Evolutionary conservation across 2,113 vertebrate genomes (phyloP).

Genomic region (Trachemys scripta): DNA sequence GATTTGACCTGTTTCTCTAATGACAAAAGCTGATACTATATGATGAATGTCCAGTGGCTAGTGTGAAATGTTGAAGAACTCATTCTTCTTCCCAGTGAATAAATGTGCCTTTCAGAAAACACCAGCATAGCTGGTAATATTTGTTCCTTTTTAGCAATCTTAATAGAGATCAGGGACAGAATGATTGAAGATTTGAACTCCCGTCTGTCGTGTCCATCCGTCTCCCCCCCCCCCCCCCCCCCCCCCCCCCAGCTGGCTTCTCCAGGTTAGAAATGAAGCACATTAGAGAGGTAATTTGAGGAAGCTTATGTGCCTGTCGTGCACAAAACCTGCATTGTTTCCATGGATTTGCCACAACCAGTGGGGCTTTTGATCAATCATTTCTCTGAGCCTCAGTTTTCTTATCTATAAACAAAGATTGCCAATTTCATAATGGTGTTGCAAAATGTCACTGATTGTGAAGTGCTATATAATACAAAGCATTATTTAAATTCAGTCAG

Average conservation of each 20-base stretch:
- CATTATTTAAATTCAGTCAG: slow-evolving; percentile 18
- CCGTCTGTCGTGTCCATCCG: not conserved
- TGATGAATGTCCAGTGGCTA: not conserved
- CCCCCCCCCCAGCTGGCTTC: not conserved
- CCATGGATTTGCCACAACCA: not conserved
- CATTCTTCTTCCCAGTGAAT: not conserved
- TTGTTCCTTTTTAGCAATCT: not conserved
- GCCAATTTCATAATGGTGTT: not conserved
- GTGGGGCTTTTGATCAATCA: not conserved
- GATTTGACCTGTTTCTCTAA: not conserved
- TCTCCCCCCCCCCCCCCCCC: not conserved
- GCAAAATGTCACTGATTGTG: slow-evolving; percentile 36
- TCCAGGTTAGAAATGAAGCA: rapidly evolving
- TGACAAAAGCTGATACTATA: not conserved
- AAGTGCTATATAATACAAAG: slow-evolving; percentile 27
- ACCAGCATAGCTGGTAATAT: not conserved
- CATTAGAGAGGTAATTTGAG: rapidly evolving
- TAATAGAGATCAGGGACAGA: not conserved
- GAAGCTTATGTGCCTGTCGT: not conserved
- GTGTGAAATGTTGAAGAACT: not conserved
- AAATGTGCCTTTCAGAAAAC: not conserved
- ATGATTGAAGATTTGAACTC: not conserved
- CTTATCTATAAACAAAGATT: not conserved
- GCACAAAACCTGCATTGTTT: too few species aligned
- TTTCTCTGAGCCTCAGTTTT: not conserved